These are phyloP conservation scores for Zosterops lateralis DNA, from an alignment of 2,113 vertebrate species.

Conservation along the genomic window DNA sequence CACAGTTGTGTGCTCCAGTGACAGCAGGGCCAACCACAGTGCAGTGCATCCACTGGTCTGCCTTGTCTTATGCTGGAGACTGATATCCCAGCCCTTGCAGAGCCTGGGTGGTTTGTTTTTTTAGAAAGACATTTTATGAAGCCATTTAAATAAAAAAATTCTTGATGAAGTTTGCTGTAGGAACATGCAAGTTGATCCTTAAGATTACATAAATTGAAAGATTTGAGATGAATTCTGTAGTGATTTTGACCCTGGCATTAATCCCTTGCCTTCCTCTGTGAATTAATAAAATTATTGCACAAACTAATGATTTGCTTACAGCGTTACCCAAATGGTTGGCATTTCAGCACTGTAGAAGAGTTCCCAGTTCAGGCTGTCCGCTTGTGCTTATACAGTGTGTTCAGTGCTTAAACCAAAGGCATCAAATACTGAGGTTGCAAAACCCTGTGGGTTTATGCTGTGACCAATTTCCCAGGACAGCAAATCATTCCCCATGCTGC, in stretches of 20 bases:
- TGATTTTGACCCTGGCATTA: not conserved
- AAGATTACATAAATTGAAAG: not conserved
- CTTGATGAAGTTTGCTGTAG: not conserved
- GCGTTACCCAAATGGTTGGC: not conserved
- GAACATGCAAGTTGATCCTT: not conserved
- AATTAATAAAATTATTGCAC: not conserved
- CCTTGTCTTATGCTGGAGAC: not conserved
- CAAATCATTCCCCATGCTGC: slow-evolving; percentile 2
- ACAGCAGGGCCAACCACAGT: fast-evolving
- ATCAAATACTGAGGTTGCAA: not conserved
- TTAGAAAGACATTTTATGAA: not conserved
- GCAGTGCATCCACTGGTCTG: not conserved
- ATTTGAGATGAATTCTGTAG: not conserved
- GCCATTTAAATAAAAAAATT: not conserved
- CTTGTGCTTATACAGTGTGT: slow-evolving; percentile 4
- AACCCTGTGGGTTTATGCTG: not conserved
- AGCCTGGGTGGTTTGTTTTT: not conserved
- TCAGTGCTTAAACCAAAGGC: slow-evolving; percentile 1
- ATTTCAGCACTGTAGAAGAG: not conserved
- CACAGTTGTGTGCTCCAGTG: not conserved
- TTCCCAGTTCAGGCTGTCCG: not conserved
- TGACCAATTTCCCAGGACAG: slow-evolving; percentile 21
- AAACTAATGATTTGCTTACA: not conserved
- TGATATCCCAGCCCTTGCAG: not conserved
- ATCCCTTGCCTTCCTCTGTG: not conserved